phyloP scores from a whole-genome alignment of 2,888 invertebrate species.

The Apoderus coryli region DNA sequence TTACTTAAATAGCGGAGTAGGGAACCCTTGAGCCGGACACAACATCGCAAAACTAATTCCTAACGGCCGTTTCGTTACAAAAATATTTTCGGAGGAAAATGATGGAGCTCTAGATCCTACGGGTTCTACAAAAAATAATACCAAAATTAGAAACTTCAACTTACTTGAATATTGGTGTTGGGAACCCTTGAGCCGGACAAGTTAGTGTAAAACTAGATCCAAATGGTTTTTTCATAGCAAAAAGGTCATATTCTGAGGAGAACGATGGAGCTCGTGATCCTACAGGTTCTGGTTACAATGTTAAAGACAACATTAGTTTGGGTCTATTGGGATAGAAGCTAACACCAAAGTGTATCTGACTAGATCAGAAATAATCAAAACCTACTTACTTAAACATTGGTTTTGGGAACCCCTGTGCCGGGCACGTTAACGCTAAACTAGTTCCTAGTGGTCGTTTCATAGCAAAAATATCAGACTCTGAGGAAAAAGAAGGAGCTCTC shows the following conservation, averaged over 20 bases:
- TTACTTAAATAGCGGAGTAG: conserved; percentile 59
- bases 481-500: conserved; percentile 33
- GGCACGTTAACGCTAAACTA: conserved; percentile 56
- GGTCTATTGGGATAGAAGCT: too few relatives aligned
- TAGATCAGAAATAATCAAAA: too few relatives aligned
- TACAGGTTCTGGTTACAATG: conserved; percentile 35
- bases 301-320: too few relatives aligned
- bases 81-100: conserved; percentile 29
- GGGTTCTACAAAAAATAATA: conserved; percentile 37
- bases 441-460: conserved; percentile 33
- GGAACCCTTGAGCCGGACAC: conserved; percentile 52
- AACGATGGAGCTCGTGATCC: conserved; percentile 32
- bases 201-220: conserved; percentile 51
- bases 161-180: conserved; percentile 35
- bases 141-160: conserved; percentile 7
- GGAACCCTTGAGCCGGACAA: conserved; percentile 63
- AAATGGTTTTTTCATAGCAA: conserved; percentile 32
- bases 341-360: too few relatives aligned
- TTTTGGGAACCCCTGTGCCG: conserved; percentile 59
- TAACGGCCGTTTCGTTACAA: too few relatives aligned
- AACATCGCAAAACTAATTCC: too few relatives aligned
- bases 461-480: conserved; percentile 29
- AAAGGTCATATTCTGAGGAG: conserved; percentile 34
- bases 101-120: conserved; percentile 39
- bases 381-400: conserved; percentile 46